Base-by-base conservation (phyloP, 2,888 invertebrate species). In the Drosophila mulleri region DNA sequence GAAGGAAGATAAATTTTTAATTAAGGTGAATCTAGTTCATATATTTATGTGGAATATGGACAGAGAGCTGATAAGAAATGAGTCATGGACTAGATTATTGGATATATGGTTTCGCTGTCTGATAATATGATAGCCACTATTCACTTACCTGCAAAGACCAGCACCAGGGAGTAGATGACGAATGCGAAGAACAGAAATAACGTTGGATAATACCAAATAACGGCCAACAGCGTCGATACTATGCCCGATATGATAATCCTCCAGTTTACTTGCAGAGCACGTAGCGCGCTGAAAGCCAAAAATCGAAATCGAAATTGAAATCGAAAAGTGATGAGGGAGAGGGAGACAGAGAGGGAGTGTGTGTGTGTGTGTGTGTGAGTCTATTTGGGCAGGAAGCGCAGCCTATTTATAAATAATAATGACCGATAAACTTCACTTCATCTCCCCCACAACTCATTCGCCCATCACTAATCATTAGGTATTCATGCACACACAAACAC, bases 121-220 rank as follows among this genome's bases (percentile, higher is more conserved):
- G 39, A 26, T 53, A 53, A 54, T 56, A 32, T 60, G 61, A 69
- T 48, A 57, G 18, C 29, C 23, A 44, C 20, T 23, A 20, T 14
- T 11, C 45, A 60, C 92, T 92, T 83, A 93, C 93, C 92, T 71
- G 90, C 88, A 72, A 91, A 77, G 41, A 93, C 89, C 69, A 93
- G 80, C 72, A 93, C 80, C 70, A 91, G 66, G 18, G 93, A 93
- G 75, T 93, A 93, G 35, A 92, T 74, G 41, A 91, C 79, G 78
- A 93, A 93, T 32, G 92, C 81, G 65, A 93, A 92, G 72, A 93
- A 91, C 67, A 93, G 89, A 75, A 93, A 92, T 73, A 93, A 90
- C 52, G 92, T 87, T 68, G 93, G 93, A 90, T 92, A 93, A 83
- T 92, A 92, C 89, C 92, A 93, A 78, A 93, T 91, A 70, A 92